A percentile compares a stretch with the other conserved stretches of the same genome.
Conservation (phyloP, 2,888 invertebrate species). For the Exocentrus adspersus region DNA sequence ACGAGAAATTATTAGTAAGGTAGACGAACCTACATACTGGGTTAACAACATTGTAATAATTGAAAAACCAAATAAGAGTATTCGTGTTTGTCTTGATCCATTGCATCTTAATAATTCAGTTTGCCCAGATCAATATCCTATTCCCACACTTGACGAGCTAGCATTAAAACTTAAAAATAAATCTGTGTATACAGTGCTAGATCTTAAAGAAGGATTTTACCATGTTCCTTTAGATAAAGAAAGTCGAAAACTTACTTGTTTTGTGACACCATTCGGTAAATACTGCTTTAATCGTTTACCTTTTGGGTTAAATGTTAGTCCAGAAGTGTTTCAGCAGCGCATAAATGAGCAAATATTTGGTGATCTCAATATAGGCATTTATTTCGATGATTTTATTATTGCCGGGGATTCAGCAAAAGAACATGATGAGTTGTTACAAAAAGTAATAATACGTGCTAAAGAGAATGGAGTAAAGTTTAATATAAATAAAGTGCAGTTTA, state of each 20-base stretch:
- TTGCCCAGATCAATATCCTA: conserved; percentile 32
- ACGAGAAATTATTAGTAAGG: conserved; percentile 33
- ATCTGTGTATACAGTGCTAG: conserved; percentile 44
- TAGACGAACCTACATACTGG: conserved; percentile 37
- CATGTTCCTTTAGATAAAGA: no score
- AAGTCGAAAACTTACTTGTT: no score
- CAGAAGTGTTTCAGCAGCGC: conserved; percentile 13
- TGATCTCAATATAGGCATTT: conserved; percentile 11
- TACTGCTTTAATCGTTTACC: no score
- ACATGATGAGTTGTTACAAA: not conserved
- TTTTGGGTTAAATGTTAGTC: no score
- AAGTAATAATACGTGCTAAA: conserved; percentile 10
- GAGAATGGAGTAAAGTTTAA: conserved; percentile 23
- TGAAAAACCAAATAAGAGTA: conserved; percentile 29
- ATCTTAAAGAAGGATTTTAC: conserved; percentile 45
- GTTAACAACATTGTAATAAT: conserved; percentile 34
- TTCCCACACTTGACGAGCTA: conserved; percentile 44
- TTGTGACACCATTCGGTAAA: no score
- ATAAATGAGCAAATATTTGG: conserved; percentile 24
- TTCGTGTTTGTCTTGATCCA: conserved; percentile 35
- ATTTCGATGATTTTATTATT: conserved; percentile 29
- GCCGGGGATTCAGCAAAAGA: not conserved
- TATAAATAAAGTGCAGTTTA: conserved; percentile 34
- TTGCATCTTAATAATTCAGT: conserved; percentile 32
- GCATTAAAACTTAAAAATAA: conserved; percentile 40